phyloP scores from a whole-genome alignment of 2,888 invertebrate species.

The Ophion obscuratus region DNA sequence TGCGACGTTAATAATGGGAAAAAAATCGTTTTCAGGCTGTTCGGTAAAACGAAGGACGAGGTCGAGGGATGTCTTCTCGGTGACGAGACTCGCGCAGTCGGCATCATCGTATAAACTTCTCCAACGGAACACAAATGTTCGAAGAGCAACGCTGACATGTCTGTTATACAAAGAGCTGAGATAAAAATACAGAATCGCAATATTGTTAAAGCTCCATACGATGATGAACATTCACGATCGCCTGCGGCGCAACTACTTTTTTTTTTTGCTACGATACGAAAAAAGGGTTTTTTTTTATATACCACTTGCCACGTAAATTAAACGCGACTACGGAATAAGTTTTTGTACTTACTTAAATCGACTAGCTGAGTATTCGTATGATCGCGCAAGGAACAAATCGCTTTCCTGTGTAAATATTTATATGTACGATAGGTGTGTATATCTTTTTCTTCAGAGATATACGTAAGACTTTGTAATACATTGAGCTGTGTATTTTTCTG shows the following conservation, averaged over 20 bases:
- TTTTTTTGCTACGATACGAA: constrained; percentile 21
- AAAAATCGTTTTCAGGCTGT: constrained; percentile 79
- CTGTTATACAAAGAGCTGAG: constrained; percentile 24
- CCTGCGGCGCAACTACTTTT: constrained; percentile 53
- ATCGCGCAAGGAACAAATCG: constrained; percentile 22
- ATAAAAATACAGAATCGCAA: constrained; percentile 5
- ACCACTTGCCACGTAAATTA: constrained; percentile 3
- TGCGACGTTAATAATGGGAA: neutral
- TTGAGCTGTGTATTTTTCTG: constrained; percentile 40
- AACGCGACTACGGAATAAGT: constrained; percentile 32
- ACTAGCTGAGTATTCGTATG: constrained; percentile 48
- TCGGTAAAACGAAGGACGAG: constrained; percentile 83
- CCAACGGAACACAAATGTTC: constrained; percentile 74
- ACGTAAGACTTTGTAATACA: constrained; percentile 24
- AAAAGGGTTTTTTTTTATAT: constrained; percentile 33
- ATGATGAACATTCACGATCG: constrained; percentile 14
- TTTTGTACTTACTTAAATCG: constrained; percentile 59
- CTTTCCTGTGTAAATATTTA: constrained; percentile 59
- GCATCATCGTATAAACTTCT: constrained; percentile 79
- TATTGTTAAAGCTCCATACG: constrained; percentile 12
- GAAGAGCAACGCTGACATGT: constrained; percentile 72
- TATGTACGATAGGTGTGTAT: constrained; percentile 51
- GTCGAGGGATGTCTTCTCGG: constrained; percentile 82
- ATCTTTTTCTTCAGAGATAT: constrained; percentile 33
- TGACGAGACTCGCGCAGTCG: constrained; percentile 82